These are phyloP conservation scores for Micromys minutus DNA, from an alignment of 2,113 vertebrate genomes.

Conservation along the genomic window DNA sequence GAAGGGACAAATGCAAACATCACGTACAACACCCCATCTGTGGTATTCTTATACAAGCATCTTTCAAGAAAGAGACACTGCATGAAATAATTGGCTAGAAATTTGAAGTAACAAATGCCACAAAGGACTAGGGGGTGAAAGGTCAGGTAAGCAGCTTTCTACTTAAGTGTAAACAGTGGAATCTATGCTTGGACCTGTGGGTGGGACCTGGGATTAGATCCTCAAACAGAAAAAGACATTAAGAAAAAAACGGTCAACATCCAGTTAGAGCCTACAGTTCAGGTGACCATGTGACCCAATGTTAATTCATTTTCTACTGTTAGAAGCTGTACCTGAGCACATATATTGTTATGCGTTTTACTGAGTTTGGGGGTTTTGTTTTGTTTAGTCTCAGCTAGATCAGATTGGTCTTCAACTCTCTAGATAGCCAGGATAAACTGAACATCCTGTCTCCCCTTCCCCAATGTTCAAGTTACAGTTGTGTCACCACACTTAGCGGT, in stretches of 20 bases:
- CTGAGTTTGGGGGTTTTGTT: neutral
- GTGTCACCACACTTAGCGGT: neutral
- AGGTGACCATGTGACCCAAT: neutral
- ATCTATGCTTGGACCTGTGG: neutral
- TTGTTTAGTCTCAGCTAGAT: neutral
- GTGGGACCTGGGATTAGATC: neutral
- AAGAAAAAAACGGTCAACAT: neutral
- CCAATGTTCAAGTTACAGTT: neutral
- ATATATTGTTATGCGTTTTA: neutral
- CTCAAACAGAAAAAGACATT: neutral
- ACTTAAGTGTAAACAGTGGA: neutral
- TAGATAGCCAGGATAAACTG: neutral
- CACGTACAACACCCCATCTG: neutral
- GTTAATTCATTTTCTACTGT: slow-evolving; percentile 14
- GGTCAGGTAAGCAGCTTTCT: too few relatives aligned
- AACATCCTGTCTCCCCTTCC: neutral
- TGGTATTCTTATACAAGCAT: neutral
- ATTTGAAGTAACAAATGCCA: neutral
- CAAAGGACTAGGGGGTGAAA: neutral
- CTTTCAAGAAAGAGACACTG: neutral
- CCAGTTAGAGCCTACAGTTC: neutral
- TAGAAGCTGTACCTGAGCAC: neutral
- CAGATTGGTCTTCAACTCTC: neutral
- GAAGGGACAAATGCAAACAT: neutral
- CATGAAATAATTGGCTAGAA: neutral